phyloP scores from a whole-genome alignment of 1,140 invertebrate genomes.

The Dreissena polymorpha region DNA sequence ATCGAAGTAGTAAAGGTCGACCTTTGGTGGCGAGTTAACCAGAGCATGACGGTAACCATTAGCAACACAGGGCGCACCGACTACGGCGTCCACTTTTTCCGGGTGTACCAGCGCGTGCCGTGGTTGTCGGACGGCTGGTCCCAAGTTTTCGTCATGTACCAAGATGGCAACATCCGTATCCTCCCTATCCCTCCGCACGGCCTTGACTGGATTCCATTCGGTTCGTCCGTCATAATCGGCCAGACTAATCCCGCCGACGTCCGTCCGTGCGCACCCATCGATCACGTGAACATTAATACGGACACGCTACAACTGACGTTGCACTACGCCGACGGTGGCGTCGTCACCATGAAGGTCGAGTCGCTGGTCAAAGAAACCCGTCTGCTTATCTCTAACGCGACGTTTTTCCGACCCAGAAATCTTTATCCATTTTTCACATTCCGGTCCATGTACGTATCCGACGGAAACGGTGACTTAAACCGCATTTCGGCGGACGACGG shows the following conservation, averaged over 20 bases:
- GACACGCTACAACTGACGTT: conserved; percentile 47
- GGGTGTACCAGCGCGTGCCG: conserved; percentile 55
- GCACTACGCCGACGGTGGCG: conserved; percentile 57
- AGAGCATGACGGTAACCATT: conserved; percentile 57
- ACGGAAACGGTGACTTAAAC: conserved; percentile 68
- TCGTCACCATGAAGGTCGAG: conserved; percentile 44
- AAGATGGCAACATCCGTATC: conserved; percentile 66
- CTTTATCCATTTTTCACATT: conserved; percentile 62
- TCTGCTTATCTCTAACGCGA: conserved; percentile 46
- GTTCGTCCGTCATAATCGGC: conserved; percentile 68
- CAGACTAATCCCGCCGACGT: conserved; percentile 48
- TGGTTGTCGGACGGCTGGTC: conserved; percentile 56
- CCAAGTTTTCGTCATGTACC: conserved; percentile 68
- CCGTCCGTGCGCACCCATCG: conserved; percentile 61
- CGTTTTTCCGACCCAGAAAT: conserved; percentile 20
- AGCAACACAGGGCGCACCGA: conserved; percentile 17
- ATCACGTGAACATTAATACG: conserved; percentile 54
- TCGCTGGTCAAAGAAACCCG: conserved; percentile 53
- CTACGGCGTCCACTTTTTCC: conserved; percentile 51
- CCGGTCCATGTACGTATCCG: conserved; percentile 66
- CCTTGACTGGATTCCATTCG: conserved; percentile 72
- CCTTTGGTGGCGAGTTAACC: conserved; percentile 67
- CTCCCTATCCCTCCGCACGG: conserved; percentile 66
- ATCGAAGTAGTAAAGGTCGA: conserved; percentile 67
- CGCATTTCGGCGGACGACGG: conserved; percentile 61